phyloP scores from a whole-genome alignment of 2,797 vertebrate species.

The Neosilurus hyrtlii region DNA sequence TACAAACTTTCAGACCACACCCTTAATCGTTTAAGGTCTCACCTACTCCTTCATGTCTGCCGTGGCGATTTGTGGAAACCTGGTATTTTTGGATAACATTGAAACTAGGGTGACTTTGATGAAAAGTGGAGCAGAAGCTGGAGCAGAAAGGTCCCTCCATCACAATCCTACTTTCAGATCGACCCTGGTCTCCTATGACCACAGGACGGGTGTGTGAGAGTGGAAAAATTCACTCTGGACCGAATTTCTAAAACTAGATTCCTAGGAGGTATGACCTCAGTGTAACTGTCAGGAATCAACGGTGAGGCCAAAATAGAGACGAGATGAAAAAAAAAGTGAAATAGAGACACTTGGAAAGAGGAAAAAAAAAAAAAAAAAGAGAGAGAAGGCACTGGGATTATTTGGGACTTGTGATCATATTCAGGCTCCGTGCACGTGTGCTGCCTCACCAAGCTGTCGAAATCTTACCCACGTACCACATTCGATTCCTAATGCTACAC shows the following conservation, averaged over 20 bases:
- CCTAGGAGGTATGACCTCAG: neutral
- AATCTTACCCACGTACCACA: too few species aligned
- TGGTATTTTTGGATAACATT: neutral
- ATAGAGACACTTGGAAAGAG: too few species aligned
- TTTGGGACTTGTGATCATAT: too few species aligned
- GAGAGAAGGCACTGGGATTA: neutral
- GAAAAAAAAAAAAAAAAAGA: too few species aligned
- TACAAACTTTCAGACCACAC: neutral
- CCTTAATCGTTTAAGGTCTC: neutral
- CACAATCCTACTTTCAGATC: slow-evolving; percentile 7
- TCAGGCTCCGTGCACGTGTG: too few species aligned
- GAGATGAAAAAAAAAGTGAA: neutral
- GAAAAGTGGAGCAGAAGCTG: slow-evolving; percentile 12
- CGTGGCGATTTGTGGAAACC: neutral
- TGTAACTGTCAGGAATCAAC: slow-evolving; percentile 1
- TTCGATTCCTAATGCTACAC: too few species aligned
- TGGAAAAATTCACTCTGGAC: neutral
- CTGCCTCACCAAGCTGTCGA: too few species aligned
- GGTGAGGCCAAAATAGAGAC: neutral
- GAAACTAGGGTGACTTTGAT: slow-evolving; percentile 17
- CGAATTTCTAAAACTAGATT: neutral
- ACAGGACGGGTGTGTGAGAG: neutral
- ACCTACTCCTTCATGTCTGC: too few species aligned
- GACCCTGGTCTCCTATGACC: slow-evolving; percentile 2
- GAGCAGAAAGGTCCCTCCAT: neutral